Base-by-base conservation (phyloP, 2,113 vertebrate genomes). In the Prunella himalayana region DNA sequence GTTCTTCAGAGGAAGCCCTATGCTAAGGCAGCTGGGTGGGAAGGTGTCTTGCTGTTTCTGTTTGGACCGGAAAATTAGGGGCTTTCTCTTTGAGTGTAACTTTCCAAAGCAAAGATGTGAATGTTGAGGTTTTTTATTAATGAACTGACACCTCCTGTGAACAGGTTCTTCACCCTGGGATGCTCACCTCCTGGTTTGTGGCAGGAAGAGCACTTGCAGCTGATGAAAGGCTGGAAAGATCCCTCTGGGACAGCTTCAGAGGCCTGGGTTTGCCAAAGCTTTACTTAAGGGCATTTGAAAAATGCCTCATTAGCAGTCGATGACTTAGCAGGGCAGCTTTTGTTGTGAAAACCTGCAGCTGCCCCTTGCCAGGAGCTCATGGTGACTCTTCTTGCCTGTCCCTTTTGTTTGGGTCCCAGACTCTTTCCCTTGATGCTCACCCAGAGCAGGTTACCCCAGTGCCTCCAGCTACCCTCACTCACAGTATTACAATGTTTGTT, bases 141-240 rank as follows among this genome's bases (percentile, higher is more conserved):
- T 92, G 78, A 89, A 20, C 61, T 82, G 63, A 56, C 54, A 87
- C 87, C 87, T 89, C 72, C 14, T 73, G 69, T 63, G 83, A 59
- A 45, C 3, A 5, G 45, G 51, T 82, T 63, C 72, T 81, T 96
- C 91, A 84, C 92, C 72, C 77, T 56, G 84, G 91, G 78, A 78
- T 92, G 75, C 78, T 89, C 45, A 30, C 37, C 64, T 90, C 61
- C 92, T 45, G n/a, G 19, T 65, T 61, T 65, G 44, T 85, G 84
- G 63, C 93, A 91, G 89, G 81, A 96, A 82, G 73, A 85, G 54
- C 63, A 54, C 69, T 84, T 89, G 54, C 28, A 72, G 73, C 78
- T 94, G 87, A 91, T 95, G 87, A 95, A 95, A 91, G 82, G 73
- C 63, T 91, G 42, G 39, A 37, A 79, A 49, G 73, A 61, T 91